phyloP scores from a whole-genome alignment of 2,888 invertebrate genomes.

The Abrostola triplasia region DNA sequence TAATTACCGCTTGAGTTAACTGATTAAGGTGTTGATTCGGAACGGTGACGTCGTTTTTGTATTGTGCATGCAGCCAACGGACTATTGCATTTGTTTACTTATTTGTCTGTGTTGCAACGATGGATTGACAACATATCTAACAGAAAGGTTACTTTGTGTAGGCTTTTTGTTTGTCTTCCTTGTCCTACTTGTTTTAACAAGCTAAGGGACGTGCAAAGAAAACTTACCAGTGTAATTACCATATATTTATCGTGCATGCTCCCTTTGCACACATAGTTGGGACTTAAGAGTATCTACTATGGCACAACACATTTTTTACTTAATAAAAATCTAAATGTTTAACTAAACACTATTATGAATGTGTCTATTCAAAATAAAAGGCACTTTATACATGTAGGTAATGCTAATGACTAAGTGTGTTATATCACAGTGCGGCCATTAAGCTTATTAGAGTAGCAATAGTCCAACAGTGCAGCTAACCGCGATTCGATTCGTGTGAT shows the following conservation, averaged over 20 bases:
- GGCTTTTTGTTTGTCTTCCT: neutral
- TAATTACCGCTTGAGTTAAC: slow-evolving; percentile 26
- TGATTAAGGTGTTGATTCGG: slow-evolving; percentile 13
- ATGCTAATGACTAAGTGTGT: neutral
- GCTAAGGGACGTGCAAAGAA: neutral
- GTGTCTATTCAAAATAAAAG: neutral
- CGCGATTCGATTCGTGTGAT: slow-evolving; percentile 54
- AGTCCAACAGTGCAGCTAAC: slow-evolving; percentile 22
- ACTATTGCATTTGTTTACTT: slow-evolving; percentile 7
- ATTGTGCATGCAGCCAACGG: slow-evolving; percentile 25
- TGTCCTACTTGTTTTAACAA: neutral
- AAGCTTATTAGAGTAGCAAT: slow-evolving; percentile 10
- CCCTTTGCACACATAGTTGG: neutral
- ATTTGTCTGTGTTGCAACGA: neutral
- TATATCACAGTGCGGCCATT: slow-evolving; percentile 3
- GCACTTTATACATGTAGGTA: neutral
- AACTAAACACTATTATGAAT: too few species aligned
- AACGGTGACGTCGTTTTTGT: slow-evolving; percentile 1
- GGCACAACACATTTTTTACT: neutral
- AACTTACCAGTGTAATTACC: neutral
- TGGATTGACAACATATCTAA: neutral
- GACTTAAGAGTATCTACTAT: neutral
- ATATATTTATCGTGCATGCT: neutral
- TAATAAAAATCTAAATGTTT: neutral
- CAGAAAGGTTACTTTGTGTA: neutral